Evolutionary conservation across 2,888 invertebrate genomes (phyloP).

Genomic region (Lithodes maja): DNA sequence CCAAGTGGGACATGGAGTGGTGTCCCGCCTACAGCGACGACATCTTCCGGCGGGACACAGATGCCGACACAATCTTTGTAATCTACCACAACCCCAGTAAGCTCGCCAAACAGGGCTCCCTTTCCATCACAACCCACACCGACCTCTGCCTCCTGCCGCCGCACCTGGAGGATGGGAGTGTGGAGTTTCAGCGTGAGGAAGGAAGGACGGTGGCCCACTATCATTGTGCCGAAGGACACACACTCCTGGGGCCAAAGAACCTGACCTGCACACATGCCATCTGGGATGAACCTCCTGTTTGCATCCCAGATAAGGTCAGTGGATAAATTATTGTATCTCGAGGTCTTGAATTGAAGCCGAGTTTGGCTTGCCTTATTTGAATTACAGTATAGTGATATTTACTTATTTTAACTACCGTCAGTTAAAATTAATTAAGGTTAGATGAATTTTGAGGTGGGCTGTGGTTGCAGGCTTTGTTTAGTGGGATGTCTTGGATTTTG

Average conservation of each 20-base stretch:
- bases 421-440: too few species aligned
- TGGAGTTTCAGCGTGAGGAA: constrained; percentile 46
- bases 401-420: too few species aligned
- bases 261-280: constrained; percentile 34
- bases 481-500: too few species aligned
- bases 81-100: constrained; percentile 51
- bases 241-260: constrained; percentile 31
- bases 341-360: too few species aligned
- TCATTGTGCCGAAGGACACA: constrained; percentile 39
- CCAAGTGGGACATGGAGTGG: constrained; percentile 63
- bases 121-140: constrained; percentile 47
- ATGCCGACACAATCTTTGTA: constrained; percentile 52
- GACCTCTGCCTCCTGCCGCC: constrained; percentile 55
- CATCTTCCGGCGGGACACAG: constrained; percentile 45
- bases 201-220: constrained; percentile 52
- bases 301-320: constrained; percentile 54
- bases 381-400: too few species aligned
- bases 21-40: constrained; percentile 51
- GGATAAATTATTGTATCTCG: too few species aligned
- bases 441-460: too few species aligned
- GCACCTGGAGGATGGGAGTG: constrained; percentile 45
- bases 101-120: constrained; percentile 41
- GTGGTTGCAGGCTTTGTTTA: too few species aligned
- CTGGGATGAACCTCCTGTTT: constrained; percentile 55
- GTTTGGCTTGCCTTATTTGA: too few species aligned